Conservation (phyloP, 2,888 invertebrate species). For the Pollenia angustigena region DNA sequence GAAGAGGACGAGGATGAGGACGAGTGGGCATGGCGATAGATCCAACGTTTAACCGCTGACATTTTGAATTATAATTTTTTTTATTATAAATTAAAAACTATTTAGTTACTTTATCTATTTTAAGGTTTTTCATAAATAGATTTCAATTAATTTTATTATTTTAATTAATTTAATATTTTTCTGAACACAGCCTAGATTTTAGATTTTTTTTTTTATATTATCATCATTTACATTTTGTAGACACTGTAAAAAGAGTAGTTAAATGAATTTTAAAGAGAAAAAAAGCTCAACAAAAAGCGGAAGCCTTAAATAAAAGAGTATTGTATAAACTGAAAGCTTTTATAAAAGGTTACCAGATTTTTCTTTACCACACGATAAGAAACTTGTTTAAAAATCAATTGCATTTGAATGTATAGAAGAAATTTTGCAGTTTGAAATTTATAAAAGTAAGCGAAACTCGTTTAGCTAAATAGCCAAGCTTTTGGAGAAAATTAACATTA, state of each 20-base stretch:
- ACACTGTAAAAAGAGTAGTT: constrained; percentile 26
- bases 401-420: no score
- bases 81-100: background rate
- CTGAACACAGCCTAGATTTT: constrained; percentile 46
- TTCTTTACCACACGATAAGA: no score
- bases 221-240: constrained; percentile 58
- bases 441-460: no score
- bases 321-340: constrained; percentile 2
- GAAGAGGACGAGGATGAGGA: constrained; percentile 74
- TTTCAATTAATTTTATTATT: constrained; percentile 9
- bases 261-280: background rate
- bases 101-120: background rate
- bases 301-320: background rate
- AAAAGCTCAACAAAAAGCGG: background rate
- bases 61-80: constrained; percentile 75
- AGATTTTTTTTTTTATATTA: constrained; percentile 6
- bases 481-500: no score
- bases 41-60: constrained; percentile 84
- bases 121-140: constrained; percentile 4
- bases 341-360: background rate
- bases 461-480: no score
- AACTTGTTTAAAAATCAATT: no score
- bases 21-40: constrained; percentile 79
- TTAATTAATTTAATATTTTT: constrained; percentile 29
- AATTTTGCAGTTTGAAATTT: no score